Percentiles rank a stretch among this genome's conserved stretches.
phyloP scores from a whole-genome alignment of 2,797 vertebrate genomes.

The Peromyscus melanophrys region DNA sequence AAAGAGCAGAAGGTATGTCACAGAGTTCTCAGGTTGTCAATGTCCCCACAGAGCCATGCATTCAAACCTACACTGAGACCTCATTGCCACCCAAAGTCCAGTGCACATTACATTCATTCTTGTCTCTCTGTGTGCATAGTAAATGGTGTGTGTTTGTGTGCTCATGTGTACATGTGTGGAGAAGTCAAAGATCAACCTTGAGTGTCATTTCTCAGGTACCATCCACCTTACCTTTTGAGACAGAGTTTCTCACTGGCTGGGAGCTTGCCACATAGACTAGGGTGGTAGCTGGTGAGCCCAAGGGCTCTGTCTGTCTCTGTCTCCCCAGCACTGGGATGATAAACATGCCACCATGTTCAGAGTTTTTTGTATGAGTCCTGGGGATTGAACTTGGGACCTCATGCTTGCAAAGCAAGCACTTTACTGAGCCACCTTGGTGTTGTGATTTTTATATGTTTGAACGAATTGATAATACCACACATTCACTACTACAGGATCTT shows the following conservation, averaged over 20 bases:
- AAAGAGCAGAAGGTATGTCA: background rate
- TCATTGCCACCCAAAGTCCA: background rate
- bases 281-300: no score
- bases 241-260: background rate
- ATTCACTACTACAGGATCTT: background rate
- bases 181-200: background rate
- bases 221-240: background rate
- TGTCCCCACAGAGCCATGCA: no score
- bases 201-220: background rate
- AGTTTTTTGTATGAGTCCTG: background rate
- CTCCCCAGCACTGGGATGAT: background rate
- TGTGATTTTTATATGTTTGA: background rate
- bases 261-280: background rate
- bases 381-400: background rate
- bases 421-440: background rate
- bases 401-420: background rate
- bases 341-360: background rate
- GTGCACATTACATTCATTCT: background rate
- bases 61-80: background rate
- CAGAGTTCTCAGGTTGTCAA: fast-evolving
- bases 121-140: background rate
- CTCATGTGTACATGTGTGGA: background rate
- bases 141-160: background rate
- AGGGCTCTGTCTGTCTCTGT: background rate
- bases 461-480: background rate